A percentile compares a stretch with the other conserved stretches of the same genome.
phyloP scores from a whole-genome alignment of 2,888 invertebrate genomes.

The Drosophila barbarae region DNA sequence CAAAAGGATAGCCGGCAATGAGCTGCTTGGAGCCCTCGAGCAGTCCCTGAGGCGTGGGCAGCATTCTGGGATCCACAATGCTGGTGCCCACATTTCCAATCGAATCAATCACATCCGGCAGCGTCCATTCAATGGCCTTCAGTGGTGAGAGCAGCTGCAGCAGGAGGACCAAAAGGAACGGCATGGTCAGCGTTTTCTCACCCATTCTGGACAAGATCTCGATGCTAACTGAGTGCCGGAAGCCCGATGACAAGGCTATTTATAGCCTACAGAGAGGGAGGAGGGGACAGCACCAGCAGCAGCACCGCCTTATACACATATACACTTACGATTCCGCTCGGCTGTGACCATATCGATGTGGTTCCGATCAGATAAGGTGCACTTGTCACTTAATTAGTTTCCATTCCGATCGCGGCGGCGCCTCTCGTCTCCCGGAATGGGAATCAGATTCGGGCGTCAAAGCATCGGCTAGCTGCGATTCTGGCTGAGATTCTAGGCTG shows the following conservation, averaged over 20 bases:
- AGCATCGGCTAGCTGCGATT: not conserved
- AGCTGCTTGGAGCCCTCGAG: constrained; percentile 75
- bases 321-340: constrained; percentile 15
- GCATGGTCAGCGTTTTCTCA: not conserved
- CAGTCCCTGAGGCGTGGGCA: constrained; percentile 69
- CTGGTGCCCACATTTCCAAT: constrained; percentile 56
- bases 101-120: constrained; percentile 63
- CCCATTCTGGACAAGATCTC: constrained; percentile 41
- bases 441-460: not conserved
- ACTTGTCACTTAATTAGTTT: constrained; percentile 66
- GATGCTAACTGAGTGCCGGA: constrained; percentile 56
- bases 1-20: constrained; percentile 77
- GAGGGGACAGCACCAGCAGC: not conserved
- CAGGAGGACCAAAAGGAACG: constrained; percentile 23
- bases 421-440: too few species aligned
- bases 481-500: not conserved
- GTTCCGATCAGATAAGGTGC: constrained; percentile 66
- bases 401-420: constrained; percentile 25
- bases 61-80: constrained; percentile 53
- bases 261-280: constrained; percentile 43
- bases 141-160: constrained; percentile 12
- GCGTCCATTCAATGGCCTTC: constrained; percentile 43
- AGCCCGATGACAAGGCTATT: constrained; percentile 46
- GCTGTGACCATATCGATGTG: constrained; percentile 52
- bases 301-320: constrained; percentile 18